Percentiles rank a stretch among this genome's conserved stretches.
These are phyloP conservation scores for Actinernus sp. DNA, from an alignment of 92 coral and sea anemone species.

Conservation along the genomic window DNA sequence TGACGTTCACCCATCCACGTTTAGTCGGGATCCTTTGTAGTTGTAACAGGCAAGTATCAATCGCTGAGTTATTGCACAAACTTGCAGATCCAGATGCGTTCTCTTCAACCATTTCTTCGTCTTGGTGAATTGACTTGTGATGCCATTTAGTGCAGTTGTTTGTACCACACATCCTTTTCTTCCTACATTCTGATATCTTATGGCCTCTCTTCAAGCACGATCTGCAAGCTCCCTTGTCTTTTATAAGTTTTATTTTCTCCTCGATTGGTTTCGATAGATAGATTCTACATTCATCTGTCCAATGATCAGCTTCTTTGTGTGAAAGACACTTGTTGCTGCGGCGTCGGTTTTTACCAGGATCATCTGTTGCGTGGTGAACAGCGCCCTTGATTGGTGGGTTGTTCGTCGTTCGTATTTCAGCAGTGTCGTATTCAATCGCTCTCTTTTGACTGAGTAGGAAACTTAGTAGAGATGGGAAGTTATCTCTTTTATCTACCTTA, in stretches of 20 bases:
- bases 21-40: conserved; percentile 42
- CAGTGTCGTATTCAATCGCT: conserved; percentile 2
- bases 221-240: conserved; percentile 40
- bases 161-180: conserved; percentile 3
- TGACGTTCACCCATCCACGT: too few species aligned
- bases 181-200: conserved; percentile 5
- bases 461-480: too few species aligned
- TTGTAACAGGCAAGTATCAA: conserved; percentile 39
- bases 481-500: too few species aligned
- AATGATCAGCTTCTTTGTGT: conserved; percentile 19
- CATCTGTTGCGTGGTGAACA: conserved; percentile 9
- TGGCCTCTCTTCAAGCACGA: conserved; percentile 32
- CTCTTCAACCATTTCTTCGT: background rate
- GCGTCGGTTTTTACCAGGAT: background rate
- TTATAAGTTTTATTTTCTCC: background rate
- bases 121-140: conserved; percentile 9
- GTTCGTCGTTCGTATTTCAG: conserved; percentile 9
- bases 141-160: conserved; percentile 23
- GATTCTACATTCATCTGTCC: conserved; percentile 22
- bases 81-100: conserved; percentile 1
- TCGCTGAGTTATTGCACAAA: background rate
- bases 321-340: conserved; percentile 8
- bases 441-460: too few species aligned
- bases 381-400: conserved; percentile 8
- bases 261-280: conserved; percentile 22